Conservation (phyloP, 2,888 invertebrate species). For the Epirrita christyi region DNA sequence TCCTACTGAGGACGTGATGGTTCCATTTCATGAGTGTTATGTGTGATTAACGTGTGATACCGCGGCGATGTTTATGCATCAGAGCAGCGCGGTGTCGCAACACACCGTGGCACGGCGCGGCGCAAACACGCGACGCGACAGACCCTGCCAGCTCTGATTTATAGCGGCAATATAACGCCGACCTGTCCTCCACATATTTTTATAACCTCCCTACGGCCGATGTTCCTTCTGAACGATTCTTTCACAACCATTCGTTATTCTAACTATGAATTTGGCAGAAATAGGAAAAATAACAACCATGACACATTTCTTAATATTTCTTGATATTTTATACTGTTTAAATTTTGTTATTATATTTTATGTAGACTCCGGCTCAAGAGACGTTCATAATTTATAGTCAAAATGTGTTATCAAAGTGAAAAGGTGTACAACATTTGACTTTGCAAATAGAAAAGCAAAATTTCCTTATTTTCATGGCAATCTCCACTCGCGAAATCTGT, state of each 20-base stretch:
- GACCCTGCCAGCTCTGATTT: slow-evolving; percentile 67
- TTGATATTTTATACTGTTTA: too few species aligned
- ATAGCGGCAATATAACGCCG: slow-evolving; percentile 80
- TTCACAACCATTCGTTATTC: slow-evolving; percentile 38
- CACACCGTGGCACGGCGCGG: slow-evolving; percentile 48
- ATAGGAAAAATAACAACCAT: not conserved
- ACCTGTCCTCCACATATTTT: slow-evolving; percentile 80
- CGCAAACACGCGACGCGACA: slow-evolving; percentile 50
- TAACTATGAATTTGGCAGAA: slow-evolving; percentile 1
- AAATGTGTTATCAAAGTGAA: too few species aligned
- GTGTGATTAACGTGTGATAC: slow-evolving; percentile 39
- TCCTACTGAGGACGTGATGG: not conserved
- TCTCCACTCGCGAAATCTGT: too few species aligned
- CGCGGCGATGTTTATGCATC: slow-evolving; percentile 62
- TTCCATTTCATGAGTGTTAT: slow-evolving; percentile 14
- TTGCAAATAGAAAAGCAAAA: too few species aligned
- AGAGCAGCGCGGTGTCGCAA: slow-evolving; percentile 14
- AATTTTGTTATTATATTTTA: too few species aligned
- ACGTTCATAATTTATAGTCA: too few species aligned
- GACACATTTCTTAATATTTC: too few species aligned
- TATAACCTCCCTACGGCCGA: slow-evolving; percentile 70
- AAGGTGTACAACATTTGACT: too few species aligned
- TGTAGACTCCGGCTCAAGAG: too few species aligned
- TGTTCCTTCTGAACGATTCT: slow-evolving; percentile 44
- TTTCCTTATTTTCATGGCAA: too few species aligned